Evolutionary conservation across 2,888 invertebrate genomes (phyloP).

Genomic region (Hydropsyche betteni): DNA sequence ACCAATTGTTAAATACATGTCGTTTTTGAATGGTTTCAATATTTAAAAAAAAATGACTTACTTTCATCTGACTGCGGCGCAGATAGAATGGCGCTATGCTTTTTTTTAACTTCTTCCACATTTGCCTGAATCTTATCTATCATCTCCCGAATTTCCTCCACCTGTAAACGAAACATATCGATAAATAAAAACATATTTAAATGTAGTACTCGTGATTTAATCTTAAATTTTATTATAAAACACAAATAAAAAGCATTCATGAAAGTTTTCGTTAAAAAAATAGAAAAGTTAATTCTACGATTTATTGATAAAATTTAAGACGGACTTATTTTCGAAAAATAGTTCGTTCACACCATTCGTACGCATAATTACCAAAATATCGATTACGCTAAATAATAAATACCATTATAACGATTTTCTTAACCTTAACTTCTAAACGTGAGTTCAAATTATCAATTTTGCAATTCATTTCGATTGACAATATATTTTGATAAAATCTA

Average conservation of each 20-base stretch:
- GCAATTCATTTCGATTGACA: too few species aligned
- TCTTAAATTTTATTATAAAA: not conserved
- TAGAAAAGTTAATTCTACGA: too few species aligned
- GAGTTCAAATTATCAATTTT: too few species aligned
- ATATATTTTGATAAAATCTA: too few species aligned
- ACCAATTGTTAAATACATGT: too few species aligned
- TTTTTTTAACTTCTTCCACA: slow-evolving; percentile 99
- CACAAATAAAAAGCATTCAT: not conserved
- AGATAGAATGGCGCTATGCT: slow-evolving; percentile 98
- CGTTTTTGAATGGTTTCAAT: not conserved
- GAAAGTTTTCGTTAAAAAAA: not conserved
- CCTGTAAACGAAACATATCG: slow-evolving; percentile 67
- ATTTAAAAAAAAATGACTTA: slow-evolving; percentile 67
- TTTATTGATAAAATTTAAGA: too few species aligned
- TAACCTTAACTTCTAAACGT: too few species aligned
- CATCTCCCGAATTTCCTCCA: slow-evolving; percentile 99
- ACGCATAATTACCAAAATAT: too few species aligned
- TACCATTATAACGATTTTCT: too few species aligned
- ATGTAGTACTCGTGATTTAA: not conserved
- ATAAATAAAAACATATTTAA: not conserved
- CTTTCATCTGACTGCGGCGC: slow-evolving; percentile 99
- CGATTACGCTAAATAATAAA: too few species aligned
- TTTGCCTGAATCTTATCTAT: slow-evolving; percentile 99
- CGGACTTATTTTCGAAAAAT: too few species aligned
- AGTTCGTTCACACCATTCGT: too few species aligned